These are phyloP conservation scores for Dastarcus helophoroides DNA, from an alignment of 2,888 invertebrate genomes.

Conservation along the genomic window DNA sequence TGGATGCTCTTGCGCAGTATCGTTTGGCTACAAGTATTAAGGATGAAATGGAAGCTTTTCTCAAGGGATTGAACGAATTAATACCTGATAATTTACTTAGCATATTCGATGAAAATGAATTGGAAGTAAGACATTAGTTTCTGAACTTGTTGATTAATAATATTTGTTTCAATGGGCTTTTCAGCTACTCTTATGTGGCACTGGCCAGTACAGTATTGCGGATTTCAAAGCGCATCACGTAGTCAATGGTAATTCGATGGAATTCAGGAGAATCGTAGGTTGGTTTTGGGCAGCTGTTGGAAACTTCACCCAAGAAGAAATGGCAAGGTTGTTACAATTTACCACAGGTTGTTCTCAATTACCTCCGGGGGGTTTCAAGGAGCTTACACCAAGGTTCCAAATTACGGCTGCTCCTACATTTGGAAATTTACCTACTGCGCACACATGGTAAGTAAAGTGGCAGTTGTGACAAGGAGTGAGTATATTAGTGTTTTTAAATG, in stretches of 20 bases:
- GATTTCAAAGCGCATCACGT: slow-evolving; percentile 86
- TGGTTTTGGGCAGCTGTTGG: slow-evolving; percentile 89
- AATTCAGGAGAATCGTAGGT: slow-evolving; percentile 73
- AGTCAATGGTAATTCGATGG: slow-evolving; percentile 67
- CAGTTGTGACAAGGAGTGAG: no score
- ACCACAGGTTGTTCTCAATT: slow-evolving; percentile 88
- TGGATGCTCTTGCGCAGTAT: slow-evolving; percentile 84
- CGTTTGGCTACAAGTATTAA: slow-evolving; percentile 71
- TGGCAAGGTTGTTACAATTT: slow-evolving; percentile 85
- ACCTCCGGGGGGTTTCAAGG: slow-evolving; percentile 81
- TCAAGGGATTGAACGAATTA: slow-evolving; percentile 80
- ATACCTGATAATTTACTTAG: slow-evolving; percentile 87
- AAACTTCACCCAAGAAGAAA: slow-evolving; percentile 83
- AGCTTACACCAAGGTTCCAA: slow-evolving; percentile 84
- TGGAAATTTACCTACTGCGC: slow-evolving; percentile 86
- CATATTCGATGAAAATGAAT: slow-evolving; percentile 92
- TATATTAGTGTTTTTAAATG: no score
- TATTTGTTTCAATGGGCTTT: slow-evolving; percentile 30
- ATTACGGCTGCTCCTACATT: slow-evolving; percentile 82
- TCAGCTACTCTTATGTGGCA: slow-evolving; percentile 83
- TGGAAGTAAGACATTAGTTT: slow-evolving; percentile 57
- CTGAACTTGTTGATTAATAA: slow-evolving; percentile 16
- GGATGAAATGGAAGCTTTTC: slow-evolving; percentile 76
- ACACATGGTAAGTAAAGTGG: slow-evolving; percentile 66
- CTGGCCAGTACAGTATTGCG: slow-evolving; percentile 80